Evolutionary conservation across 37 sponge, comb jelly and placozoan species (phyloP), one percentile per base, ranked within the genome.

Genomic region (Oscarella lobularis): DNA sequence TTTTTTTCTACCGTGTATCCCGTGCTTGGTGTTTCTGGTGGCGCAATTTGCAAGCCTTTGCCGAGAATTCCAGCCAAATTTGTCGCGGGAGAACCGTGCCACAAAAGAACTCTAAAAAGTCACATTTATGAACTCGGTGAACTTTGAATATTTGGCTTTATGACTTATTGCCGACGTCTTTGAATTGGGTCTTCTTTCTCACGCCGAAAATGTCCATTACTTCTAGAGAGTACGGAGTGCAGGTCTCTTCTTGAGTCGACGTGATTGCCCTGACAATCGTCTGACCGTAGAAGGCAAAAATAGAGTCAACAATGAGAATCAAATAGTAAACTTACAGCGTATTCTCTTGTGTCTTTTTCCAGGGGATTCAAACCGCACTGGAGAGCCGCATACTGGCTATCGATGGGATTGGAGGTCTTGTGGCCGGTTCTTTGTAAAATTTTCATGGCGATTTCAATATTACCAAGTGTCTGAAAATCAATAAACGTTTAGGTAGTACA

Each of bases 61-160:
- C 88, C 92, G 37, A 96, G 75, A 30, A 96, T 96, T 3, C 98
- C 98, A 33, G 89, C 93, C 93, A 93, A 96, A 82, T 96, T 96
- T 27, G 98, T 84, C 6, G 90, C 81, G 5, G 93, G 39, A 37
- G 98, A 96, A 0, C 98, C 98, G 66, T 96, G 98, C 98, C 98
- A 96, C 3, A 96, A 80, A 60, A 96, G 87, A 84, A 80, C 76
- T 66, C 91, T 54, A 0, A 35, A 80, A 33, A 77, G 67, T 3
- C 6, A 38, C 3, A 6, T 31, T 30, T 30, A 34, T 2, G 9
- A 38, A 30, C 31, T n/a, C n/a, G n/a, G n/a, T 38, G 9, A 2
- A 78, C 6, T 38, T 0, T 9, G 76, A 2, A 3, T 29, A 30
- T n/a, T 66, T 2, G 2, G 30, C 32, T 0, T 34, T 3, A 33